These are phyloP conservation scores for Polyergus mexicanus DNA, from an alignment of 1,140 invertebrate species.

Conservation along the genomic window DNA sequence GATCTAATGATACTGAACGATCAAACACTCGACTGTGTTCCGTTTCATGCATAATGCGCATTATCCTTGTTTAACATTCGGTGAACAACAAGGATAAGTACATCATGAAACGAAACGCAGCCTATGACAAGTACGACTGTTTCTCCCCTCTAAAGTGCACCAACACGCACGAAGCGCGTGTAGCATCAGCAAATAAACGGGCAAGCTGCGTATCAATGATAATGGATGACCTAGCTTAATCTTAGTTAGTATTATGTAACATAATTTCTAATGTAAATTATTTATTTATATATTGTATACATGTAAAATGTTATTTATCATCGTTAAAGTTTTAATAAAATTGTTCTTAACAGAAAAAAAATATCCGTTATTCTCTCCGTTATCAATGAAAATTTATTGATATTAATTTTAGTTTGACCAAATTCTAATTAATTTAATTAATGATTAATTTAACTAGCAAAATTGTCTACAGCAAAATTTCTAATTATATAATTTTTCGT, in stretches of 20 bases:
- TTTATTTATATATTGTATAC: not conserved
- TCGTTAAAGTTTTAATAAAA: not conserved
- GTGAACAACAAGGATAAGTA: too few species aligned
- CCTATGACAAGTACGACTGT: not conserved
- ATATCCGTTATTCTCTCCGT: too few species aligned
- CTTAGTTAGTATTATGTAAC: not conserved
- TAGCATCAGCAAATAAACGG: not conserved
- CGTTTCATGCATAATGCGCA: too few species aligned
- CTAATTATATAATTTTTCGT: too few species aligned
- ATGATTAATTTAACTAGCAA: too few species aligned
- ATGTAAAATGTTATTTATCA: not conserved
- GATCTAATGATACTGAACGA: not conserved
- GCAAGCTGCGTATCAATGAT: not conserved
- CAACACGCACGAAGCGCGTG: not conserved
- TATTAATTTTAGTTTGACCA: too few species aligned
- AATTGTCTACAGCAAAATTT: too few species aligned
- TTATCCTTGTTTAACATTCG: too few species aligned
- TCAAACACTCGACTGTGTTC: too few species aligned
- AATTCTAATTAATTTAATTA: too few species aligned
- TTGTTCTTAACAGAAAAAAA: not conserved
- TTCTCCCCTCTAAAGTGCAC: not conserved
- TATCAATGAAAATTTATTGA: too few species aligned
- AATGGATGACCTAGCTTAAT: not conserved
- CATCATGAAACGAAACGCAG: too few species aligned
- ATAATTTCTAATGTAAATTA: not conserved